Percentiles rank a stretch among this genome's conserved stretches.
Evolutionary conservation across 2,888 invertebrate genomes (phyloP).

Genomic region (Mongoloraphidia duomilia): DNA sequence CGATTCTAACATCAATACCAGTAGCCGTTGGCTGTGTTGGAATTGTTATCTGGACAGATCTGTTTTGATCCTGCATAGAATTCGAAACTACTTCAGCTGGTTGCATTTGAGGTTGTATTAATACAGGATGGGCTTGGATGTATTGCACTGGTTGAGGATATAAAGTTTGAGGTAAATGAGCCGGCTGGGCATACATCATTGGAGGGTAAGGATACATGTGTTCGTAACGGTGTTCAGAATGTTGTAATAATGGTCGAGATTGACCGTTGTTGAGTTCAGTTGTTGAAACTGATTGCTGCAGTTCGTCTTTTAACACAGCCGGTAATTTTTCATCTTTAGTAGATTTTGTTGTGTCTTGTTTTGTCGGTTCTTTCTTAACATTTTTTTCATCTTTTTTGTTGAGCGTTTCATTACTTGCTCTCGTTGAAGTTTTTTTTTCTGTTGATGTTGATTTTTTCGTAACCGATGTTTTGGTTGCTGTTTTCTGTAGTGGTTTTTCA

Average conservation of each 20-base stretch:
- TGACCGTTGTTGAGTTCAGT: background rate
- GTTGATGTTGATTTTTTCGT: slow-evolving; percentile 5
- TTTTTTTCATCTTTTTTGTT: background rate
- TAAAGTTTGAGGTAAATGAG: slow-evolving; percentile 46
- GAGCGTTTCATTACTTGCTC: background rate
- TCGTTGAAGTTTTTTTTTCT: slow-evolving; percentile 1
- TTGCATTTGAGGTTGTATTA: too few relatives aligned
- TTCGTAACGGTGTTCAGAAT: slow-evolving; percentile 66
- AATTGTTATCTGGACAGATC: too few relatives aligned
- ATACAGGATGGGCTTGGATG: too few relatives aligned
- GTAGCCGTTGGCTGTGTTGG: too few relatives aligned
- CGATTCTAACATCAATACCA: too few relatives aligned
- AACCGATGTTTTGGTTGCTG: slow-evolving; percentile 15
- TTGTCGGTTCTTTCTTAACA: background rate
- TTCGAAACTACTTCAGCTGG: too few relatives aligned
- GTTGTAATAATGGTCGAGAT: slow-evolving; percentile 54
- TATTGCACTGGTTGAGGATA: slow-evolving; percentile 31
- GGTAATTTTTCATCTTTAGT: background rate
- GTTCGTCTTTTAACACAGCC: background rate
- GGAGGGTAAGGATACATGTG: slow-evolving; percentile 41
- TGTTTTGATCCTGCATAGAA: too few relatives aligned
- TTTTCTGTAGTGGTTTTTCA: slow-evolving; percentile 11
- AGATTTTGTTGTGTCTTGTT: background rate
- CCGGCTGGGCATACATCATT: slow-evolving; percentile 38
- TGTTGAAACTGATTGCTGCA: background rate